Evolutionary conservation across 2,888 invertebrate genomes (phyloP), one percentile per base, ranked within the genome.

Genomic region (Rutpela maculata): DNA sequence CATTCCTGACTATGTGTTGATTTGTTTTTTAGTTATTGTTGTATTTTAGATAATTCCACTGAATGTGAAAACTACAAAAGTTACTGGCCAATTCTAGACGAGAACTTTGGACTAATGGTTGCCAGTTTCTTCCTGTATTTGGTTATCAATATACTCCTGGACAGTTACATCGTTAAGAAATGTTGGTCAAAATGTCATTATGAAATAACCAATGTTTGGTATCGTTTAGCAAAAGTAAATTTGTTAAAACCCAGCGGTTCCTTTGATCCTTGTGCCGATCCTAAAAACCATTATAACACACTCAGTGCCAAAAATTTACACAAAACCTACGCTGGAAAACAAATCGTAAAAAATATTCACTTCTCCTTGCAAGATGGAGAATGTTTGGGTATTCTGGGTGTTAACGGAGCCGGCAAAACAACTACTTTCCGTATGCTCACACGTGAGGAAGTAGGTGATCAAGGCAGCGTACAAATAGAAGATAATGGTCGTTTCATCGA

Each of bases 361-460:
- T 94, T 96, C 86, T 93, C 93, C 0, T 93, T 96, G 9, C 92
- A 91, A 65, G 80, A 84, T 86, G 95, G 95, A 2, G 95, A 96
- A 89, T 97, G 96, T 85, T 95, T 96, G 86, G 97, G 97, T 0
- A 90, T 97, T 35, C 90, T 97, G 74, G 97, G 97, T 0, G 94
- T 95, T n/a, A 97, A 97, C 88, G 96, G 97, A 12, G 96, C 97
- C 0, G 97, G 96, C 9, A 97, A 97, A 89, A 95, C 95, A 0
- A 95, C 94, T 3, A 96, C 96, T 0, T 98, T 98, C 89, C 93
- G 94, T 88, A 95, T 97, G 94, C 90, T 97, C 70, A 95, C 96
- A 0, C 78, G 81, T 35, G 84, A 84, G 38, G 84, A 82, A 72
- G 62, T 84, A 12, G 78, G 79, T 9, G 83, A 85, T 74, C 94